These are phyloP conservation scores for Ianthella basta DNA, from an alignment of 37 sponge, comb jelly and placozoan genomes.

Conservation along the genomic window DNA sequence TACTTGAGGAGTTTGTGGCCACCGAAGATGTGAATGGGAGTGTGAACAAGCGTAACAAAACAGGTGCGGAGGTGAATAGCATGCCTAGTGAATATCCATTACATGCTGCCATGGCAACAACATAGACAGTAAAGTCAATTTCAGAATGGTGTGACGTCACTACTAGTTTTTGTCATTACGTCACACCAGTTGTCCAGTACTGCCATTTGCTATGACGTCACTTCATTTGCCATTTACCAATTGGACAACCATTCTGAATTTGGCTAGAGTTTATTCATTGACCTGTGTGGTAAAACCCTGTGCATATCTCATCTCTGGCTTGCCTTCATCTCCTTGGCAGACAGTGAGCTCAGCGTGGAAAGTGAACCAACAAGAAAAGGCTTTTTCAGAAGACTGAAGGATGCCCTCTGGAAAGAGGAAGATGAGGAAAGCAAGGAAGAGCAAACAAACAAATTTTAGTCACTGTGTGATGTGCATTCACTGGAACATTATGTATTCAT, in stretches of 20 bases:
- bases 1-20: conserved; percentile 54
- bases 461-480: too few relatives aligned
- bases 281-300: background rate
- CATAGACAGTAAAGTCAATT: background rate
- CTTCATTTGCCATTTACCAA: too few relatives aligned
- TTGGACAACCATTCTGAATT: too few relatives aligned
- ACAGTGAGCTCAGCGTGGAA: conserved; percentile 35
- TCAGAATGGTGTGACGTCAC: too few relatives aligned
- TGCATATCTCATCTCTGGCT: background rate
- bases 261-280: too few relatives aligned
- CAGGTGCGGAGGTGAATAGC: conserved; percentile 28
- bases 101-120: background rate
- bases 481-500: too few relatives aligned
- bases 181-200: too few relatives aligned
- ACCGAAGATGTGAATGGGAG: conserved; percentile 57
- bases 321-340: conserved; percentile 44
- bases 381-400: conserved; percentile 74
- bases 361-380: conserved; percentile 59
- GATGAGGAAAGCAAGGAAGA: conserved; percentile 43
- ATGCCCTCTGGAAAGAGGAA: conserved; percentile 77
- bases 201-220: too few relatives aligned
- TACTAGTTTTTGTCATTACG: too few relatives aligned
- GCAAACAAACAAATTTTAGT: conserved; percentile 13
- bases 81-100: background rate
- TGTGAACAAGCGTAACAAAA: conserved; percentile 47